Conservation (phyloP, 1,140 invertebrate species). For the Ylistrum balloti region DNA sequence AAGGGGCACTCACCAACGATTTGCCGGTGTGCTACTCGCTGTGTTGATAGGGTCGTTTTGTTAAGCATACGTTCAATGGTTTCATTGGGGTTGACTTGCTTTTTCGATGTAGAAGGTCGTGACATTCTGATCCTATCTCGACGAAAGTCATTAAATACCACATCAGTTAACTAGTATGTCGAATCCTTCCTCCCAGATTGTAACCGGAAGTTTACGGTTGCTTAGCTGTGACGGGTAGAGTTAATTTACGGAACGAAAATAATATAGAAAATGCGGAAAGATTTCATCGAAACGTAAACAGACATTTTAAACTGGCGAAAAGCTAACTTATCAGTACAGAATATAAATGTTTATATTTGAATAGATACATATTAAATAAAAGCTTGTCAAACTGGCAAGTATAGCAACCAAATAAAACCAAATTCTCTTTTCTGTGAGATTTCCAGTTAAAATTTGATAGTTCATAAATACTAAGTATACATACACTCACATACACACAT, state of each 20-base stretch:
- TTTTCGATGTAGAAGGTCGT: conserved; percentile 42
- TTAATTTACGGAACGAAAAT: not conserved
- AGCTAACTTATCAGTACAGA: no score
- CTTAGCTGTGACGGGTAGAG: not conserved
- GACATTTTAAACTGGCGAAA: no score
- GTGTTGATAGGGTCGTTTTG: conserved; percentile 73
- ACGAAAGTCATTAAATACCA: not conserved
- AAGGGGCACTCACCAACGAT: conserved; percentile 71
- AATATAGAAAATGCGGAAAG: no score
- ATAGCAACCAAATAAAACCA: no score
- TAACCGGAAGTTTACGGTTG: conserved; percentile 37
- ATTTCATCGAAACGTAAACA: no score
- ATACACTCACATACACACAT: no score
- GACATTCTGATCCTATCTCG: not conserved
- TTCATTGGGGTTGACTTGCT: conserved; percentile 66
- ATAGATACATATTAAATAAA: no score
- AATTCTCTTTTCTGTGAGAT: no score
- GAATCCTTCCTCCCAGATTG: not conserved
- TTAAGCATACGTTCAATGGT: conserved; percentile 74
- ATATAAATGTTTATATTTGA: no score
- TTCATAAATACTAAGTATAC: no score
- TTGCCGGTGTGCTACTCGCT: conserved; percentile 69
- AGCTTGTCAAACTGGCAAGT: no score
- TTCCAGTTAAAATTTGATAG: no score
- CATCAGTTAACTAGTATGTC: not conserved